These are phyloP conservation scores for Drosophila willistoni DNA, from an alignment of 1,140 invertebrate species.

Conservation along the genomic window DNA sequence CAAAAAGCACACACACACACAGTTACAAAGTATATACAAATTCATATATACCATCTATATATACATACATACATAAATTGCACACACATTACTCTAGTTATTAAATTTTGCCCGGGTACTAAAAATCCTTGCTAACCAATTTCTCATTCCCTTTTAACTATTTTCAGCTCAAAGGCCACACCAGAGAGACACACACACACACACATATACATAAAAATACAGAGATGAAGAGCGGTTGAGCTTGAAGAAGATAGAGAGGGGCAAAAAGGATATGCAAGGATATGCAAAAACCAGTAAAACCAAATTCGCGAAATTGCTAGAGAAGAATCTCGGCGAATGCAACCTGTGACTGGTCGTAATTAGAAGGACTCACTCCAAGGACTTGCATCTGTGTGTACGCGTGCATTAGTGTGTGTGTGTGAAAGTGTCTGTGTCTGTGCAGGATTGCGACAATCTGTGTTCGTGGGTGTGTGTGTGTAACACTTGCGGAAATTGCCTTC, in stretches of 20 bases:
- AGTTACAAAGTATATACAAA: neutral
- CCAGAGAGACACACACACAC: neutral
- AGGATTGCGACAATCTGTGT: no score
- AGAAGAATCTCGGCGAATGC: constrained; percentile 39
- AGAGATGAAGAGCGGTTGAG: constrained; percentile 20
- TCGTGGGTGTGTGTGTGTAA: neutral
- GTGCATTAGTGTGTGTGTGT: neutral
- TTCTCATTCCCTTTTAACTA: constrained; percentile 22
- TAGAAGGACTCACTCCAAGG: constrained; percentile 13
- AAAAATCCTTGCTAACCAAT: constrained; percentile 20
- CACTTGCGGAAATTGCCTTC: neutral
- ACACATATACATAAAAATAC: neutral
- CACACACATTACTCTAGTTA: constrained; percentile 22
- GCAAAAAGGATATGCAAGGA: constrained; percentile 16
- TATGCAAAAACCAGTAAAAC: constrained; percentile 41
- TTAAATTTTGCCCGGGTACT: constrained; percentile 21
- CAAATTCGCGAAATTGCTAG: constrained; percentile 48
- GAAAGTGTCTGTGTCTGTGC: neutral
- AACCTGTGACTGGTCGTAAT: constrained; percentile 2
- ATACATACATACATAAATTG: no score
- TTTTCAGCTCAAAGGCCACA: constrained; percentile 26
- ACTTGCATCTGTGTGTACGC: neutral
- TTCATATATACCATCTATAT: neutral
- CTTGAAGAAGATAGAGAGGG: constrained; percentile 14
- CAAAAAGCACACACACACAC: neutral